phyloP scores from a whole-genome alignment of 2,113 vertebrate species.

The Pipa parva region DNA sequence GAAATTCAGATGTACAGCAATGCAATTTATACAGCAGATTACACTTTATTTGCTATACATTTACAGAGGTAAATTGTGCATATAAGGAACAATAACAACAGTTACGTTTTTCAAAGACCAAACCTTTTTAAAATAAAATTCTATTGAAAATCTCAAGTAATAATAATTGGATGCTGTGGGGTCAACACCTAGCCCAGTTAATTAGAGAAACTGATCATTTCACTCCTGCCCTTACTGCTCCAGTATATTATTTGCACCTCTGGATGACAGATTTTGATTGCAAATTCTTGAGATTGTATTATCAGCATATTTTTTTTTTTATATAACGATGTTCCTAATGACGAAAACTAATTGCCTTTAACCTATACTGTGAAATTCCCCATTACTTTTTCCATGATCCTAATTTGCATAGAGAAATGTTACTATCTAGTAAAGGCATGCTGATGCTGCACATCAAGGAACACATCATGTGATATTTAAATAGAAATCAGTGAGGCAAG shows the following conservation, averaged over 20 bases:
- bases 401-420: conserved; percentile 45
- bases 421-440: conserved; percentile 11
- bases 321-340: conserved; percentile 47
- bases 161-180: conserved; percentile 72
- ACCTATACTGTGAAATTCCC: conserved; percentile 45
- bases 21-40: too few species aligned
- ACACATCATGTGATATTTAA: too few species aligned
- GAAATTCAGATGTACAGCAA: too few species aligned
- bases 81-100: too few species aligned
- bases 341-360: conserved; percentile 55
- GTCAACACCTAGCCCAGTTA: conserved; percentile 63
- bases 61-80: too few species aligned
- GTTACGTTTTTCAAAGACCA: too few species aligned
- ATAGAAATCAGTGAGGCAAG: too few species aligned
- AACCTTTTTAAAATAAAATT: too few species aligned
- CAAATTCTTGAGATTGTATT: conserved; percentile 48
- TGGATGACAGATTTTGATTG: conserved; percentile 52
- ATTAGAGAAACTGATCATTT: conserved; percentile 64
- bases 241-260: conserved; percentile 49
- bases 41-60: too few species aligned
- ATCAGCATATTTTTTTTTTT: conserved; percentile 46
- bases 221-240: conserved; percentile 52
- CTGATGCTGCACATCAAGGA: conserved; percentile 22
- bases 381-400: conserved; percentile 47
- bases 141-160: too few species aligned